These are phyloP conservation scores for Panthera uncia DNA, from an alignment of 2,113 vertebrate species.

Conservation along the genomic window DNA sequence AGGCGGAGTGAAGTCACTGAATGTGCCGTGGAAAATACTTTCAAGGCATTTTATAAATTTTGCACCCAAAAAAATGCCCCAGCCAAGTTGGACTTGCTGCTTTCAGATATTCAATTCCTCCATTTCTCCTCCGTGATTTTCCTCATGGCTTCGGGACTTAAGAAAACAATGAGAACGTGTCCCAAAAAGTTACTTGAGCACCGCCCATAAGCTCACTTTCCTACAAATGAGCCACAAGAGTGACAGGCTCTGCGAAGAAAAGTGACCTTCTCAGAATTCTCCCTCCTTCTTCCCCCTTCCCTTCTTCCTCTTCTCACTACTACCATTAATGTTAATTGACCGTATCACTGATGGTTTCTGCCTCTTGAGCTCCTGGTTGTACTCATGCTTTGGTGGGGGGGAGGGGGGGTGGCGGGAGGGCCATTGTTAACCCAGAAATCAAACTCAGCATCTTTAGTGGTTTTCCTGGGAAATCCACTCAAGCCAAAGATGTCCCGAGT, in stretches of 20 bases:
- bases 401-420: not conserved
- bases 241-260: not conserved
- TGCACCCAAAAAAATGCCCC: slow-evolving; percentile 68
- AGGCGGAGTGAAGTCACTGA: slow-evolving; percentile 75
- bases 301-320: not conserved
- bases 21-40: slow-evolving; percentile 77
- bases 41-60: slow-evolving; percentile 77
- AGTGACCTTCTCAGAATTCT: not conserved
- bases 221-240: not conserved
- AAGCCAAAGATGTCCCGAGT: accelerated
- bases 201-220: not conserved
- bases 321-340: no score
- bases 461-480: not conserved
- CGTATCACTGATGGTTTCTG: not conserved
- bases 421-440: not conserved
- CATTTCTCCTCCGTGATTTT: slow-evolving; percentile 20
- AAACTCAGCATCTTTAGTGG: not conserved
- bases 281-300: not conserved
- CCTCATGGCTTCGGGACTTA: slow-evolving; percentile 3
- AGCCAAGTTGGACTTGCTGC: slow-evolving; percentile 38
- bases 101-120: slow-evolving; percentile 46
- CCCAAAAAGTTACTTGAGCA: not conserved
- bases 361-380: not conserved
- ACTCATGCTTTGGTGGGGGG: not conserved
- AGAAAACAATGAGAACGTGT: slow-evolving; percentile 53